phyloP scores from a whole-genome alignment of 2,888 invertebrate species.

The Drosophila maculinotata region DNA sequence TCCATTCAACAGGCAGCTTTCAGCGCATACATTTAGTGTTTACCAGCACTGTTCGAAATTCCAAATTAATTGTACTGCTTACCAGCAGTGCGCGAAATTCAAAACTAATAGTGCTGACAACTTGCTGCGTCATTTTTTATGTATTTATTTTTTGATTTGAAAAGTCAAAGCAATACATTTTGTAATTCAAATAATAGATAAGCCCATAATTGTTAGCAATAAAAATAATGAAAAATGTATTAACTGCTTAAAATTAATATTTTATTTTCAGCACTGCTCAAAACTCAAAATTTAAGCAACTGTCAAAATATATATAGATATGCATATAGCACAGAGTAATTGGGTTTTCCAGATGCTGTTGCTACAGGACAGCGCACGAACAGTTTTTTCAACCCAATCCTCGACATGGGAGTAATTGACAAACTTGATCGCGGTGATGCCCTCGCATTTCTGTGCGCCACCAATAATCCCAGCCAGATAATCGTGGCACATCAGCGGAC shows the following conservation, averaged over 20 bases:
- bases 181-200: no score
- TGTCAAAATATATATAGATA: neutral
- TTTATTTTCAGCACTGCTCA: no score
- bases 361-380: neutral
- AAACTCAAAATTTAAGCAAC: no score
- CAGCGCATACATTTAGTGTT: no score
- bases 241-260: neutral
- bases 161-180: no score
- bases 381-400: slow-evolving; percentile 29
- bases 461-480: slow-evolving; percentile 49
- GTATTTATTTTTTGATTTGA: no score
- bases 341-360: neutral
- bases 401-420: slow-evolving; percentile 27
- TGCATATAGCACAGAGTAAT: slow-evolving; percentile 2
- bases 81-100: no score
- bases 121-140: no score
- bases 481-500: slow-evolving; percentile 48
- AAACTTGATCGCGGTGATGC: slow-evolving; percentile 45
- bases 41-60: no score
- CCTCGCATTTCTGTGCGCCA: slow-evolving; percentile 43
- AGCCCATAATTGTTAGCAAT: neutral
- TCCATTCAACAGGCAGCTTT: no score
- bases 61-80: no score
- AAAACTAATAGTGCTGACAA: no score
- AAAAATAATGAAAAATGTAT: neutral